Conservation (phyloP, 1,140 invertebrate genomes). For the Brachystomella parvula region DNA sequence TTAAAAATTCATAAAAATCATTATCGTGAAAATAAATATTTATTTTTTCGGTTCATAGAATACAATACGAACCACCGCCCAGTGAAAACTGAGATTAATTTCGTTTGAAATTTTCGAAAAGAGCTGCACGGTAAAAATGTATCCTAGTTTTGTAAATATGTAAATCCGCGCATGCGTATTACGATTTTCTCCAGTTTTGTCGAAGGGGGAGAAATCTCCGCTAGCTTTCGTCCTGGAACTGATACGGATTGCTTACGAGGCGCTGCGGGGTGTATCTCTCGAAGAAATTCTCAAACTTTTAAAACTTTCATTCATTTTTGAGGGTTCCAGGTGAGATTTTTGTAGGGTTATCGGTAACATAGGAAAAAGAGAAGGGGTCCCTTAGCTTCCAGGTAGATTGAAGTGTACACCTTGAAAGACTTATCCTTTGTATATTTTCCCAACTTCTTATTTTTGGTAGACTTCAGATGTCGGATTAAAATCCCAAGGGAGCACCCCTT, state of each 20-base stretch:
- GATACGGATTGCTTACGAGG: background rate
- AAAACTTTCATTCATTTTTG: background rate
- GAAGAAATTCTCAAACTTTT: background rate
- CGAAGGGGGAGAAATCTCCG: background rate
- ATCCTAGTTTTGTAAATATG: background rate
- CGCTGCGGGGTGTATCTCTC: background rate
- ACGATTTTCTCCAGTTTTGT: background rate
- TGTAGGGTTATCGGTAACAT: background rate
- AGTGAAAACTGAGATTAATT: background rate
- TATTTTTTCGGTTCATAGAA: background rate
- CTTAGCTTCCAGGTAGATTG: background rate
- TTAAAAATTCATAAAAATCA: background rate
- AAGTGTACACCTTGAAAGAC: too few species aligned
- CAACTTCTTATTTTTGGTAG: too few species aligned
- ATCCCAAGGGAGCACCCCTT: slow-evolving; percentile 33
- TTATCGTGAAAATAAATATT: background rate
- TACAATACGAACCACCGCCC: background rate
- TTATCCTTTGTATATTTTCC: too few species aligned
- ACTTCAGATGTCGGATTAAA: slow-evolving; percentile 33
- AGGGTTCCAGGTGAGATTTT: background rate
- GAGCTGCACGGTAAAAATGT: background rate
- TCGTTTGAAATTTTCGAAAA: background rate
- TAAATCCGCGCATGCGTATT: background rate
- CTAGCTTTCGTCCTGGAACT: background rate
- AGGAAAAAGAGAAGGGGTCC: background rate